phyloP scores from a whole-genome alignment of 2,113 vertebrate genomes.

The Chrysemys picta region DNA sequence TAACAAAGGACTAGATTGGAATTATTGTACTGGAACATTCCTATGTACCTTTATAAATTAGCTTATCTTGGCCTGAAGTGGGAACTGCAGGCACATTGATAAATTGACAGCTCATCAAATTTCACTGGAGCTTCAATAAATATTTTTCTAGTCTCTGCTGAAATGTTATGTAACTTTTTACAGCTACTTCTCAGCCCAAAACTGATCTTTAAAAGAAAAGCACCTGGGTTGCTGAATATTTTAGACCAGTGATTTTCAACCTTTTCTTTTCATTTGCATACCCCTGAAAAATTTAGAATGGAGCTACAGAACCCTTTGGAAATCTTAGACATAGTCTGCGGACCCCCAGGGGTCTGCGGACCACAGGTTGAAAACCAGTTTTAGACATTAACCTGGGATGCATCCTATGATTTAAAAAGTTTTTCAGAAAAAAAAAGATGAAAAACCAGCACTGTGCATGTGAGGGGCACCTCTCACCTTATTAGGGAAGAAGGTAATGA shows the following conservation, averaged over 20 bases:
- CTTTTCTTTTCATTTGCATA: not conserved
- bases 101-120: not conserved
- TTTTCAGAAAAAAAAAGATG: conserved; percentile 28
- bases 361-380: not conserved
- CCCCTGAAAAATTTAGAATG: not conserved
- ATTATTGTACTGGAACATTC: too few species aligned
- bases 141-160: not conserved
- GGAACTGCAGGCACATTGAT: not conserved
- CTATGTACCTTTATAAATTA: not conserved
- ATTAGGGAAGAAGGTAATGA: not conserved
- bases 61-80: not conserved
- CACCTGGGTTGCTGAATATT: conserved; percentile 34
- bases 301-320: not conserved
- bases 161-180: not conserved
- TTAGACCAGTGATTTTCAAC: not conserved
- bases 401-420: conserved; percentile 1
- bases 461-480: not conserved
- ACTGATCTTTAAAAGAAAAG: conserved; percentile 5
- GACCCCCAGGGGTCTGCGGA: not conserved
- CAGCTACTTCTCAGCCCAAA: not conserved
- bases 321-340: not conserved
- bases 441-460: conserved; percentile 1
- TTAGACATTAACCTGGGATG: not conserved
- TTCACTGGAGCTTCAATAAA: not conserved
- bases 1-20: not conserved